phyloP scores from a whole-genome alignment of 23 tunicate species.

The Styela plicata region DNA sequence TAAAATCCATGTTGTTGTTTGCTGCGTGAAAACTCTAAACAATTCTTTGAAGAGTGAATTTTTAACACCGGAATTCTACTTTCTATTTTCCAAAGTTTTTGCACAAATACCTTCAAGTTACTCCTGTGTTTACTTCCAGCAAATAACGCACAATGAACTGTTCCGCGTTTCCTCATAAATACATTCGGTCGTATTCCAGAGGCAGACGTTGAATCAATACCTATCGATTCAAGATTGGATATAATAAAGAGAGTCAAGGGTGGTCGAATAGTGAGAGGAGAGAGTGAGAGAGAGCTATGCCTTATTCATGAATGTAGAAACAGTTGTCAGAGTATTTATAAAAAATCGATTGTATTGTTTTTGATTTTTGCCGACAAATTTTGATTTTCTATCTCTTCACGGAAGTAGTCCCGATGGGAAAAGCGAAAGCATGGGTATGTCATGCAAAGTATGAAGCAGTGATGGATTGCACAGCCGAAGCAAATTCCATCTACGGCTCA shows the following conservation, averaged over 20 bases:
- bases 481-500: too few species aligned
- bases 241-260: not conserved
- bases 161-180: not conserved
- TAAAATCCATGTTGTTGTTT: slow-evolving; percentile 62
- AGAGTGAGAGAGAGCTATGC: not conserved
- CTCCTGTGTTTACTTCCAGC: not conserved
- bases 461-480: too few species aligned
- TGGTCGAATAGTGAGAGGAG: not conserved
- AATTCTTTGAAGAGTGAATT: not conserved
- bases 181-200: not conserved
- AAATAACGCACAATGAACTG: not conserved
- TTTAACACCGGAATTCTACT: too few species aligned
- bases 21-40: not conserved
- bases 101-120: not conserved
- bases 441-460: too few species aligned
- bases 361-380: not conserved
- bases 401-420: too few species aligned
- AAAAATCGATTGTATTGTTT: not conserved
- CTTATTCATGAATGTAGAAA: not conserved
- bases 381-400: not conserved
- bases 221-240: not conserved
- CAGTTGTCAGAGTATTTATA: not conserved
- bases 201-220: not conserved
- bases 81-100: not conserved
- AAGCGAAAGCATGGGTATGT: too few species aligned